phyloP scores from a whole-genome alignment of 2,797 vertebrate genomes.

The Rhodeus uyekii region DNA sequence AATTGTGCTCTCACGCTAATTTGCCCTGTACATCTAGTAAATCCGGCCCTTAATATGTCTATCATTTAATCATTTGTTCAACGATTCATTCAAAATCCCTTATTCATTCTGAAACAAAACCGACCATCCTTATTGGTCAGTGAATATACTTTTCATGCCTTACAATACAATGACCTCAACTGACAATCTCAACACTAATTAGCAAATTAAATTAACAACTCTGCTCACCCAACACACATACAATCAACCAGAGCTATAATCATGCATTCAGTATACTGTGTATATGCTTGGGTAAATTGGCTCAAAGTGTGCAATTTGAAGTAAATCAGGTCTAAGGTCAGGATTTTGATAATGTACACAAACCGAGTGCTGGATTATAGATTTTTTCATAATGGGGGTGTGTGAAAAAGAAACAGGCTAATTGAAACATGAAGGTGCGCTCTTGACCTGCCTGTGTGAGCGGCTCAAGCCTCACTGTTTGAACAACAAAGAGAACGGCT shows the following conservation, averaged over 20 bases:
- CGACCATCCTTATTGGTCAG: background rate
- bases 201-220: constrained; percentile 2
- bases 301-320: constrained; percentile 35
- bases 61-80: background rate
- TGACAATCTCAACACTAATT: background rate
- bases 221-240: background rate
- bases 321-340: constrained; percentile 39
- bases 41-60: background rate
- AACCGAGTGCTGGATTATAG: constrained; percentile 27
- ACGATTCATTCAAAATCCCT: background rate
- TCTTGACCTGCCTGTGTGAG: constrained; percentile 22
- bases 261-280: background rate
- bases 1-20: too few relatives aligned
- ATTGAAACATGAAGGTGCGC: constrained; percentile 31
- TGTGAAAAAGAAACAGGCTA: constrained; percentile 3
- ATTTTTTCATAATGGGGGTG: constrained; percentile 26
- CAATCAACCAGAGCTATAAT: background rate
- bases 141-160: background rate
- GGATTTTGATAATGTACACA: constrained; percentile 18
- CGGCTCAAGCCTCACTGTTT: background rate
- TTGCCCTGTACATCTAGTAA: too few relatives aligned
- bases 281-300: constrained; percentile 12
- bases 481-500: constrained; percentile 22
- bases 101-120: background rate
- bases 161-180: background rate